Conservation (phyloP, 2,888 invertebrate species). For the Amiota communis region DNA sequence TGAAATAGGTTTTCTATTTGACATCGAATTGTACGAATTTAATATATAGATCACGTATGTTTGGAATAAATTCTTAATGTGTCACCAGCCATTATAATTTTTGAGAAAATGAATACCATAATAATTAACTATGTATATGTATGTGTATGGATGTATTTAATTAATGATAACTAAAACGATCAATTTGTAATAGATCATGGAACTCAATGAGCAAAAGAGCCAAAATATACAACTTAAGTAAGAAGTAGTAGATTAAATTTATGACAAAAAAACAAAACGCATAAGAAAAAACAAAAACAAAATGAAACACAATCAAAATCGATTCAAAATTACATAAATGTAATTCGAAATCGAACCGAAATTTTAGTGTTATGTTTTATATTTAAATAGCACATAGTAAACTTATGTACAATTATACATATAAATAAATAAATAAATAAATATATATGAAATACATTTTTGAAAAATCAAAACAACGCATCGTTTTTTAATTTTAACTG, state of each 20-base stretch:
- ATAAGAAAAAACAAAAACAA: conserved; percentile 4
- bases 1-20: conserved; percentile 66
- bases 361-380: conserved; percentile 25
- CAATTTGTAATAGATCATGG: too few species aligned
- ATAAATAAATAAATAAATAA: background rate
- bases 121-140: too few species aligned
- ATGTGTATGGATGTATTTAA: too few species aligned
- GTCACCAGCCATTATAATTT: too few species aligned
- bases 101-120: too few species aligned
- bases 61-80: too few species aligned
- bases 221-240: conserved; percentile 49
- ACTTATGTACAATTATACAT: conserved; percentile 20
- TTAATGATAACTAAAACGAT: too few species aligned
- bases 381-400: conserved; percentile 21
- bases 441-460: conserved; percentile 23
- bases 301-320: background rate
- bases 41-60: conserved; percentile 38
- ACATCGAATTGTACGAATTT: conserved; percentile 72
- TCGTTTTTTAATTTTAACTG: too few species aligned
- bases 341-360: conserved; percentile 11
- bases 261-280: background rate
- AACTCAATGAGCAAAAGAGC: conserved; percentile 25
- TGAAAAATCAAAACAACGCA: conserved; percentile 3
- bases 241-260: background rate
- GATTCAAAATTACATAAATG: background rate